phyloP scores from a whole-genome alignment of 2,113 vertebrate genomes.

The Anthoscopus minutus region DNA sequence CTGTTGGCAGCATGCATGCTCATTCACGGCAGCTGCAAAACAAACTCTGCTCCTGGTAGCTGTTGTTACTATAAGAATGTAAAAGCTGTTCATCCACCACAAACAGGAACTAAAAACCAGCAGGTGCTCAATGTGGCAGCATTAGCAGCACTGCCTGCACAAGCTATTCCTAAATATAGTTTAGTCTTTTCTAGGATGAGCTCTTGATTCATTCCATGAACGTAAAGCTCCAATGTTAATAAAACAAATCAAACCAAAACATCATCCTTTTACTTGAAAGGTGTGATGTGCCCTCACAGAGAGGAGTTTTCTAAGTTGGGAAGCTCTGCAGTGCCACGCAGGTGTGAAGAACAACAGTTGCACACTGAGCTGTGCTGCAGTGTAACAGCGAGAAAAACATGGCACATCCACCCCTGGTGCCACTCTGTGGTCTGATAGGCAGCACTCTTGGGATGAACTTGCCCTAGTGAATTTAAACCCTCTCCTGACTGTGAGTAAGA shows the following conservation, averaged over 20 bases:
- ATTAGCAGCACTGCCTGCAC: background rate
- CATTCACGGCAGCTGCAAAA: constrained; percentile 37
- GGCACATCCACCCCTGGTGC: background rate
- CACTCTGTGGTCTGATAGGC: background rate
- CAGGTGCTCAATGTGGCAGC: background rate
- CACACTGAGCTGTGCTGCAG: background rate
- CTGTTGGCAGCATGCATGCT: background rate
- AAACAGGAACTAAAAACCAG: background rate
- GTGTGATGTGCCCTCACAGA: background rate
- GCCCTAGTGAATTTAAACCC: background rate
- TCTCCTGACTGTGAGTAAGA: background rate
- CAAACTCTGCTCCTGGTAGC: background rate
- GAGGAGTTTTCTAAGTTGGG: background rate
- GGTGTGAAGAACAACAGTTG: background rate
- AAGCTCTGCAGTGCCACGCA: background rate
- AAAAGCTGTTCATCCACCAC: background rate
- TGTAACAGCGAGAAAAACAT: rapidly evolving
- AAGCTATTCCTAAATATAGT: background rate
- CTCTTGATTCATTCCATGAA: background rate
- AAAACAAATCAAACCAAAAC: background rate
- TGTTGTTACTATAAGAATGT: background rate
- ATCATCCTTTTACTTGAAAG: background rate
- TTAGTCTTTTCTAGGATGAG: background rate
- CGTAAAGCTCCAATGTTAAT: rapidly evolving
- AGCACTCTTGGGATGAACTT: background rate